Conservation (phyloP, 2,888 invertebrate species). For the Xiphydria camelus region DNA sequence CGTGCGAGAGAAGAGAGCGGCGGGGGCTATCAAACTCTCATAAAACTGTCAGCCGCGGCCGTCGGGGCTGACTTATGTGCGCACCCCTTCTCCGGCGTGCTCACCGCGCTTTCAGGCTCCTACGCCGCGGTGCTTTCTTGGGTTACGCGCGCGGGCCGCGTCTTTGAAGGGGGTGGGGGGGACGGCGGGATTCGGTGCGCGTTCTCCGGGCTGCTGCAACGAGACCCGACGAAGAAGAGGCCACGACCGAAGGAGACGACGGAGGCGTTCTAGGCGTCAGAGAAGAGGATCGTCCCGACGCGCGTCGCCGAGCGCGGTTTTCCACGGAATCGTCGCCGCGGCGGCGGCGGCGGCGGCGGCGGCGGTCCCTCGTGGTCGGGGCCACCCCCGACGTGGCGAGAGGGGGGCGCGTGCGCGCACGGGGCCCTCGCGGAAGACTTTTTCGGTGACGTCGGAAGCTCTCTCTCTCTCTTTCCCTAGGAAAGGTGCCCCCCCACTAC, state of each 20-base stretch:
- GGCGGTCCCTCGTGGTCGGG: background rate
- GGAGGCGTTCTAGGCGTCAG: slow-evolving; percentile 9
- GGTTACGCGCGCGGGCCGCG: no score
- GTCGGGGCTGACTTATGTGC: slow-evolving; percentile 55
- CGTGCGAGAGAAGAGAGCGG: slow-evolving; percentile 29
- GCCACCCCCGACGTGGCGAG: slow-evolving; percentile 21
- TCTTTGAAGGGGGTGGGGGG: no score
- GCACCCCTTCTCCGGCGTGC: slow-evolving; percentile 27
- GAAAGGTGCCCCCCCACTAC: slow-evolving; percentile 32
- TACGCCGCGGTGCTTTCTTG: slow-evolving; percentile 6
- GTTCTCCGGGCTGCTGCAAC: no score
- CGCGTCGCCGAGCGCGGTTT: slow-evolving; percentile 6
- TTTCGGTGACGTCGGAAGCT: slow-evolving; percentile 40
- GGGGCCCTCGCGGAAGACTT: slow-evolving; percentile 39
- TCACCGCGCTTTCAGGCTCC: slow-evolving; percentile 15
- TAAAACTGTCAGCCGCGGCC: slow-evolving; percentile 57
- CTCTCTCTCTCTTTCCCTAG: no score
- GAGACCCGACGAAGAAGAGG: no score
- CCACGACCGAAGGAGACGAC: slow-evolving; percentile 18
- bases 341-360: no score
- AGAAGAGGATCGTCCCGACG: slow-evolving; percentile 1
- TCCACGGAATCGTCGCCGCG: background rate
- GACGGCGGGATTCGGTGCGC: no score
- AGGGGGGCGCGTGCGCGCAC: slow-evolving; percentile 46
- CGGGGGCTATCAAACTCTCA: slow-evolving; percentile 58